These are phyloP conservation scores for Brachionus koreanus DNA, from an alignment of 1,140 invertebrate species.

Conservation along the genomic window DNA sequence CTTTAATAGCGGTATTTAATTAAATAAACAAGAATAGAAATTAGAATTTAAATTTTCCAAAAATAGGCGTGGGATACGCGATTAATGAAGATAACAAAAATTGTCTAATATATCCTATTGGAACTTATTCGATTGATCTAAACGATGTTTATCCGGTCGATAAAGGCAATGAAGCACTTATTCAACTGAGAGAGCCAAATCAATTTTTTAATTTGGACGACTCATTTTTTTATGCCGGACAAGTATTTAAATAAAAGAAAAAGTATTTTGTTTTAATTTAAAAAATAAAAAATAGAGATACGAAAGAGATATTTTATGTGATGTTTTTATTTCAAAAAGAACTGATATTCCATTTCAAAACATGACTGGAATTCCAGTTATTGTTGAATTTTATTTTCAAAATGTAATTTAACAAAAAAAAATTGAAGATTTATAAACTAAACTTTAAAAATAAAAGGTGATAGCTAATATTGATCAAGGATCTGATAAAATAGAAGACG, in stretches of 20 bases:
- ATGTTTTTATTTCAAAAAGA: slow-evolving; percentile 34
- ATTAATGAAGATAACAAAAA: slow-evolving; percentile 14
- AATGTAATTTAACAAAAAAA: background rate
- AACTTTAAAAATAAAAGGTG: background rate
- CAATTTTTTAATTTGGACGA: slow-evolving; percentile 16
- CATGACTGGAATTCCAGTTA: background rate
- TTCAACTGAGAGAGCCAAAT: background rate
- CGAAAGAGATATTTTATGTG: slow-evolving; percentile 34
- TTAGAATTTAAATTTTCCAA: background rate
- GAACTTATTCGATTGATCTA: slow-evolving; percentile 30
- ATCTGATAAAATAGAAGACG: background rate
- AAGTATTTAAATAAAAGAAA: background rate
- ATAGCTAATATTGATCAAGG: background rate
- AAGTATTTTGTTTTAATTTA: background rate
- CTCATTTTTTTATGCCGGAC: slow-evolving; percentile 19
- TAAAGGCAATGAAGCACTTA: background rate
- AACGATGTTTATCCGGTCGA: background rate
- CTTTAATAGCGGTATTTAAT: slow-evolving; percentile 20
- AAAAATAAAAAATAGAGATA: background rate
- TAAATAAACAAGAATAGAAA: background rate
- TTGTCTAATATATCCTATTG: slow-evolving; percentile 24
- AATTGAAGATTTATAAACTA: background rate
- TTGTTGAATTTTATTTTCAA: slow-evolving; percentile 14
- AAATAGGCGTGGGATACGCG: slow-evolving; percentile 17
- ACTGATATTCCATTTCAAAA: slow-evolving; percentile 3